phyloP scores from a whole-genome alignment of 2,113 vertebrate genomes.

The Nymphicus hollandicus region DNA sequence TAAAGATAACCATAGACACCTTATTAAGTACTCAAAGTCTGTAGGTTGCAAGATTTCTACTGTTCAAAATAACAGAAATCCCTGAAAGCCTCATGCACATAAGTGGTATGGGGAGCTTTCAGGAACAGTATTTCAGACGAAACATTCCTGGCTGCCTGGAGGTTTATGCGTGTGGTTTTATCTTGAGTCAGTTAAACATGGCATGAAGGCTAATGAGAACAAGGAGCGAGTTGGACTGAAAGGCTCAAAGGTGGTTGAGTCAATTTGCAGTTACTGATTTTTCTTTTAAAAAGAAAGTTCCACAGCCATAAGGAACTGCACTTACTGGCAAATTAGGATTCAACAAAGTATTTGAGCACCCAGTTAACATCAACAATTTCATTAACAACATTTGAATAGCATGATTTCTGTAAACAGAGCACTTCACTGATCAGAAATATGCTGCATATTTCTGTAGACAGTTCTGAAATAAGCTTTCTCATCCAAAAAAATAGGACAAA shows the following conservation, averaged over 20 bases:
- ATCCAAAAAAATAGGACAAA: background rate
- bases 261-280: background rate
- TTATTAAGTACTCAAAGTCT: background rate
- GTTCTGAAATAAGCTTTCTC: background rate
- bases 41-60: background rate
- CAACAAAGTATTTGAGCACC: background rate
- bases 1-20: background rate
- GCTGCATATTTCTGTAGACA: background rate
- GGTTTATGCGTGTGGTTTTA: background rate
- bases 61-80: background rate
- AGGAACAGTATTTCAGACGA: background rate
- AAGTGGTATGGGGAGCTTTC: background rate
- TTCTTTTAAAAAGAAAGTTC: background rate
- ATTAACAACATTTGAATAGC: background rate
- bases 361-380: background rate
- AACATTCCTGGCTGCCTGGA: background rate
- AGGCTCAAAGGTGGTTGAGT: background rate
- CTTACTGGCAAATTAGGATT: background rate
- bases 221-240: background rate
- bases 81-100: background rate
- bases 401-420: background rate
- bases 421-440: background rate
- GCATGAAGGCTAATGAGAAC: background rate
- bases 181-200: background rate
- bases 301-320: background rate